Percentiles rank a stretch among this genome's conserved stretches.
Evolutionary conservation across 2,888 invertebrate genomes (phyloP).

Genomic region (Incurvaria masculella): DNA sequence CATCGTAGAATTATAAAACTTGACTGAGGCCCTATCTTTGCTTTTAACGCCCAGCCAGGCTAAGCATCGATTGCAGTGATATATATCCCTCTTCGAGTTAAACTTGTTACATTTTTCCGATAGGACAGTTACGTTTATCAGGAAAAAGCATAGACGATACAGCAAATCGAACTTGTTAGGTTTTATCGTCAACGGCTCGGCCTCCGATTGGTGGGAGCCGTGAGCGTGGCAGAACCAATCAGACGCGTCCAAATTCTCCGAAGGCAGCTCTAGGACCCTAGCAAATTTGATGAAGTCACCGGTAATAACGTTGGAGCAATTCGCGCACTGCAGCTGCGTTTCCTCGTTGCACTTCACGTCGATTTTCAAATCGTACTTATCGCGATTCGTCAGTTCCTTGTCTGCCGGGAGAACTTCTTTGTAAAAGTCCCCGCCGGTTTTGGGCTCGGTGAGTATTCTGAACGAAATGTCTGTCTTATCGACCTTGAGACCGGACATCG

Average conservation of each 20-base stretch:
- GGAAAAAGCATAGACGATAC: slow-evolving; percentile 54
- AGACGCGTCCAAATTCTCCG: slow-evolving; percentile 54
- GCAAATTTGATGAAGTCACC: slow-evolving; percentile 47
- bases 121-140: slow-evolving; percentile 39
- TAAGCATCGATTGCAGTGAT: slow-evolving; percentile 56
- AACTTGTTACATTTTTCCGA: slow-evolving; percentile 43
- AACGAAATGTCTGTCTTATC: slow-evolving; percentile 46
- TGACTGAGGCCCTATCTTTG: slow-evolving; percentile 33
- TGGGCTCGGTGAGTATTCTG: slow-evolving; percentile 45
- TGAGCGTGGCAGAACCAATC: slow-evolving; percentile 67
- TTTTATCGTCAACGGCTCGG: slow-evolving; percentile 27
- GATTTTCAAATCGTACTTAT: slow-evolving; percentile 18
- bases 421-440: slow-evolving; percentile 44
- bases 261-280: slow-evolving; percentile 60
- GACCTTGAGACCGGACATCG: slow-evolving; percentile 49
- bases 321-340: slow-evolving; percentile 34
- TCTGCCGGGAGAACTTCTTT: slow-evolving; percentile 33
- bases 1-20: slow-evolving; percentile 59
- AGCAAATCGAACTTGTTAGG: slow-evolving; percentile 55
- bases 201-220: slow-evolving; percentile 22
- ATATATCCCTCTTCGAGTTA: slow-evolving; percentile 38
- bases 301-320: slow-evolving; percentile 46
- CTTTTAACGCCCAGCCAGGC: slow-evolving; percentile 55
- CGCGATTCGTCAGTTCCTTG: slow-evolving; percentile 12
- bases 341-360: slow-evolving; percentile 30